Base-by-base conservation (phyloP, 2,888 invertebrate species). In the Ischnura elegans region DNA sequence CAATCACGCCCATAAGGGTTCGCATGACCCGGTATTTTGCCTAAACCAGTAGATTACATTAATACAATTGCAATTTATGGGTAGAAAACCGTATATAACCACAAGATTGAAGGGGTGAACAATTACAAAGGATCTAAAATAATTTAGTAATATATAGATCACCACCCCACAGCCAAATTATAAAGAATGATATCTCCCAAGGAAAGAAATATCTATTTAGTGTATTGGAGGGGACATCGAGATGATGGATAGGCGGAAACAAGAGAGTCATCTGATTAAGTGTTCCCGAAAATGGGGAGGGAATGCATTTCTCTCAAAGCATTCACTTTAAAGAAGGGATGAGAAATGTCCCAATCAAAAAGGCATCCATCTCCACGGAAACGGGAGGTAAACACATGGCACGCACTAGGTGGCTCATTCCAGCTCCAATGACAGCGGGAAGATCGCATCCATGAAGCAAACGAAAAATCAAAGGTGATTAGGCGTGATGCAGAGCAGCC, bases 251-350 rank as follows among this genome's bases (percentile, higher is more conserved):
- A 16, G 8, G 36, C 76, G 36, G 10, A 36, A 5, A 76, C 13
- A 76, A 76, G 36, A 76, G 29, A 29, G 29, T 76, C 76, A 76
- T 76, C 29, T 76, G 76, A 76, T 76, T 76, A 76, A 76, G 36
- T 76, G 76, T 36, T 76, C 29, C 76, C 10, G 36, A 76, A 76
- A 76, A 36, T 36, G 36, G 36, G 8, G 16, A 29, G 76, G 4
- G 36, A 76, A 76, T 76, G 8, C 29, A 76, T 76, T 76, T 76
- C 76, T 36, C 29, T 16, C 36, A 76, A 76, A 76, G 76, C 76
- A 25, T 36, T n/a, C 29, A 10, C 29, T 19, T 36, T 76, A 13
- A 76, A n/a, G n/a, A n/a, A n/a, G 29, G 16, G 16, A 36, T 76
- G 76, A 76, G 76, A 29, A 36, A 76, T 29, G 76, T 76, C 76